Percentiles rank a stretch among this genome's conserved stretches.
These are phyloP conservation scores for Melanaphis sacchari DNA, from an alignment of 1,140 invertebrate species.

Conservation along the genomic window DNA sequence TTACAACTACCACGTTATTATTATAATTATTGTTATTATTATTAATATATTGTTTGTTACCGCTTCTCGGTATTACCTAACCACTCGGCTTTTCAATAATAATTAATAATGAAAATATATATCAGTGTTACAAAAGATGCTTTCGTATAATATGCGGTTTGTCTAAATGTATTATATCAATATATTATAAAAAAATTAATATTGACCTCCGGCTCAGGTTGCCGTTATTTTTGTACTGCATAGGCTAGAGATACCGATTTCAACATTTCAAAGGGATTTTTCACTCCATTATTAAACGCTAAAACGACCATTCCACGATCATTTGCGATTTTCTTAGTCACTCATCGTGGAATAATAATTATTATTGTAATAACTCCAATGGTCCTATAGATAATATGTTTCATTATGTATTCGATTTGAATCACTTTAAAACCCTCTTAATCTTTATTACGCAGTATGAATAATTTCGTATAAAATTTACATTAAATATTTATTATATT, in stretches of 20 bases:
- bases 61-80: neutral
- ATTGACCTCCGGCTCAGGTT: neutral
- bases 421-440: neutral
- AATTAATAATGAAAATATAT: neutral
- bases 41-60: neutral
- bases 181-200: neutral
- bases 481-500: neutral
- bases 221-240: neutral
- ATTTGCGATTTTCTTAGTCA: neutral
- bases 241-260: neutral
- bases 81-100: neutral
- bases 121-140: conserved; percentile 18
- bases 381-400: neutral
- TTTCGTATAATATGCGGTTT: neutral
- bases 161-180: conserved; percentile 3
- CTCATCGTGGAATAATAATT: neutral
- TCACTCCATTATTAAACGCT: neutral
- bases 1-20: conserved; percentile 4
- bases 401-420: neutral
- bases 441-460: neutral
- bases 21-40: no score
- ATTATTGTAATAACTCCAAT: neutral
- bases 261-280: neutral
- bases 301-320: neutral
- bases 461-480: neutral